Evolutionary conservation across 1,140 invertebrate species (phyloP), one percentile per base, ranked within the genome.

Genomic region (Arion vulgaris): DNA sequence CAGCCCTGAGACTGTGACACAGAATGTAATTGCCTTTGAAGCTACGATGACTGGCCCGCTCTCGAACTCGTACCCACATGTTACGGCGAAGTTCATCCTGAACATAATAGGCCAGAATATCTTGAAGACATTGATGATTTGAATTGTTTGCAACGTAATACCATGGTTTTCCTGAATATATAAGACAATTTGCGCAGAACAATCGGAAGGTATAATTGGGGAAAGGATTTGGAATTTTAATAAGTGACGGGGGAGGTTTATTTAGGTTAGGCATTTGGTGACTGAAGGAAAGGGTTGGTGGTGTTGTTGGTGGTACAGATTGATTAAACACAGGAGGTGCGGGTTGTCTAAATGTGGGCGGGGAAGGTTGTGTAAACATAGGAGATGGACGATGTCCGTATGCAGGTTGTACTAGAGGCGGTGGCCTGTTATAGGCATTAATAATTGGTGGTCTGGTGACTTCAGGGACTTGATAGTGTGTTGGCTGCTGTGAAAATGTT

Each of bases 91-190:
- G 62, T 5, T 51, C 77, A 17, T 66, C 76, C 73, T 84, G 86
- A 1, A 62, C 62, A 68, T 75, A 85, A 68, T 89, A 85, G 0
- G 85, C 86, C 23, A 91, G 82, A 26, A 91, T 83, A 80, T 89
- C 88, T 76, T 91, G 88, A 32, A 86, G 86, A 83, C 91, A 91
- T 32, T 85, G 85, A 68, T 90, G 90, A 26, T 53, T 75, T 26
- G 71, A 51, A 17, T 76, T 66, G 17, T 81, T 69, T 36, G 86
- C 86, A 19, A 75, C 81, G 83, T 87, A 89, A 26, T 73, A 66
- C 34, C 88, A 88, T 28, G 85, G 84, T 23, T 75, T 68, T 9
- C 72, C 84, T 38, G 83, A 82, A 62, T 78, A 81, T 38, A 41
- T 82, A 73, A 89, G 87, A 68, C 90, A 91, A 17, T 84, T 71